Evolutionary conservation across 2,888 invertebrate species (phyloP).

Genomic region (Calliopum simillimum): DNA sequence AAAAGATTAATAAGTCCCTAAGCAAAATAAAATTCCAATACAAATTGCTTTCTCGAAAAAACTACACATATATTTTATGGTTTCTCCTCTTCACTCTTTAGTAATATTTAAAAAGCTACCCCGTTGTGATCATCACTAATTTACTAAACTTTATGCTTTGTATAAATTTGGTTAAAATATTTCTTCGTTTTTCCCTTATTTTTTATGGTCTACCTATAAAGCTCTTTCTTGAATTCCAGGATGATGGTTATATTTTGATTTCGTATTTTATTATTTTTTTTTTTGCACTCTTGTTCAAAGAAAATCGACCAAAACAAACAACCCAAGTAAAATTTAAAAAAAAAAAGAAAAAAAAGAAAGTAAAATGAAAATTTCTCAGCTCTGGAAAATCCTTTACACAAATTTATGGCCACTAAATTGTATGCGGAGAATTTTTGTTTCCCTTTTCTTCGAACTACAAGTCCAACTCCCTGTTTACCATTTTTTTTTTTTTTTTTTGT

Average conservation of each 20-base stretch:
- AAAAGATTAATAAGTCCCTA: too few relatives aligned
- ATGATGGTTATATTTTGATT: too few relatives aligned
- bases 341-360: not conserved
- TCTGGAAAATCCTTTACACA: constrained; percentile 13
- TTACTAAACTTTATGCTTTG: not conserved
- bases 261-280: too few relatives aligned
- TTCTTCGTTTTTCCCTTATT: not conserved
- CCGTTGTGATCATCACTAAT: not conserved
- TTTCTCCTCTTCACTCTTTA: too few relatives aligned
- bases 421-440: not conserved
- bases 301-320: not conserved
- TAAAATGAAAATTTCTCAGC: not conserved
- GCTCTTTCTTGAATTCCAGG: too few relatives aligned
- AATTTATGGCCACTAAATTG: constrained; percentile 23
- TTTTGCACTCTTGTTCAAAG: not conserved
- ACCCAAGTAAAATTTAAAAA: not conserved
- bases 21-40: too few relatives aligned
- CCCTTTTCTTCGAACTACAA: not conserved
- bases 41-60: too few relatives aligned
- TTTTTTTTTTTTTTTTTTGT: not conserved
- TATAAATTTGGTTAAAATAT: not conserved
- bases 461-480: not conserved
- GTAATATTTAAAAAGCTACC: too few relatives aligned
- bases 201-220: constrained; percentile 3
- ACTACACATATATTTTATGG: too few relatives aligned